phyloP scores from a whole-genome alignment of 2,797 vertebrate genomes.

The Leuciscus waleckii region DNA sequence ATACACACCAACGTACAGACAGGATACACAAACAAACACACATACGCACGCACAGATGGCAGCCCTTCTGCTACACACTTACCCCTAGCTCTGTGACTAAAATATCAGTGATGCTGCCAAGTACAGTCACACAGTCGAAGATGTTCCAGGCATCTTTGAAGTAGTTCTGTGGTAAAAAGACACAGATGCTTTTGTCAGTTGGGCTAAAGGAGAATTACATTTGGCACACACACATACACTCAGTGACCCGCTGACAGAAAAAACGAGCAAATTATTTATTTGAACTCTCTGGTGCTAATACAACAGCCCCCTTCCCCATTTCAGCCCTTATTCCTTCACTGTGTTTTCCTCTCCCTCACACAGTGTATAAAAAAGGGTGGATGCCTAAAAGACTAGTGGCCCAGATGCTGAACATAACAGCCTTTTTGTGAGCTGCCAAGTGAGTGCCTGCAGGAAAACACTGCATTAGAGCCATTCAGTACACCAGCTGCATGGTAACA shows the following conservation, averaged over 20 bases:
- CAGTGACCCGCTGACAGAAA: slow-evolving; percentile 7
- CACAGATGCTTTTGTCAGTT: slow-evolving; percentile 49
- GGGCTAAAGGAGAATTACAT: neutral
- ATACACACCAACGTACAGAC: slow-evolving; percentile 44
- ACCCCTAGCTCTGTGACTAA: slow-evolving; percentile 96
- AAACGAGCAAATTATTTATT: slow-evolving; percentile 10
- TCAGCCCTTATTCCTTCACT: neutral
- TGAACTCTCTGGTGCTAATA: slow-evolving; percentile 10
- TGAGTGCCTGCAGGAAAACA: slow-evolving; percentile 73
- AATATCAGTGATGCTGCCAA: slow-evolving; percentile 98
- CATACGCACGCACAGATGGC: slow-evolving; percentile 38
- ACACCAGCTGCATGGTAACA: slow-evolving; percentile 40
- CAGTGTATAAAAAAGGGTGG: slow-evolving; percentile 2
- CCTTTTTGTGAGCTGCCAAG: slow-evolving; percentile 59
- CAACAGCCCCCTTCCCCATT: neutral
- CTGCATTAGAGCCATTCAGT: slow-evolving; percentile 70
- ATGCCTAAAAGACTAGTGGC: slow-evolving; percentile 13
- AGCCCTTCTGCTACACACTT: slow-evolving; percentile 72
- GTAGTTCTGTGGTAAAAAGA: slow-evolving; percentile 86
- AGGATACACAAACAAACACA: slow-evolving; percentile 35
- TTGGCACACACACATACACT: slow-evolving; percentile 18
- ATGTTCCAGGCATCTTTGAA: slow-evolving; percentile 97
- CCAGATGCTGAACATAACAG: slow-evolving; percentile 55
- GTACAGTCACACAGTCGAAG: slow-evolving; percentile 97
- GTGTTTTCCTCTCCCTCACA: neutral